Evolutionary conservation across 92 coral and sea anemone species (phyloP).

Genomic region (Zoanthus solanderi): DNA sequence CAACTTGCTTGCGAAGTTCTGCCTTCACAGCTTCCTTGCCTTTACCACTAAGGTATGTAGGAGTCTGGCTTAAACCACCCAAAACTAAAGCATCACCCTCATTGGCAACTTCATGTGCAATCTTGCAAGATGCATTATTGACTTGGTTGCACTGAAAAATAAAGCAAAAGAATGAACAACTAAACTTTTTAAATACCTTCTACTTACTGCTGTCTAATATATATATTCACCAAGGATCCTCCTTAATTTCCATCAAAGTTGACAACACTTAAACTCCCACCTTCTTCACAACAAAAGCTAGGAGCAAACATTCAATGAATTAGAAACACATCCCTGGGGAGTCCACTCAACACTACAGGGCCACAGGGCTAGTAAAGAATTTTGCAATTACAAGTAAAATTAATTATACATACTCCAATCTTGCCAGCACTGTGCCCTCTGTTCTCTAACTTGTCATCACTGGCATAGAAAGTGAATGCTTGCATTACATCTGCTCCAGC

Average conservation of each 20-base stretch:
- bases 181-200: not conserved
- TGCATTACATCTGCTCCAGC: conserved; percentile 96
- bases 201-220: not conserved
- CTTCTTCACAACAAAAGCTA: too few species aligned
- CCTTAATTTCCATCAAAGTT: too few species aligned
- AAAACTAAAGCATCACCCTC: conserved; percentile 93
- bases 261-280: too few species aligned
- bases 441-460: conserved; percentile 93
- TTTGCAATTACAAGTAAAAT: not conserved
- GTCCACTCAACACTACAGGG: too few species aligned
- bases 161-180: not conserved
- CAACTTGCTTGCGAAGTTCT: conserved; percentile 86
- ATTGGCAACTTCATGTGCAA: conserved; percentile 89
- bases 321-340: too few species aligned
- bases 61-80: conserved; percentile 97
- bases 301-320: too few species aligned
- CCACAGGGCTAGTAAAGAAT: too few species aligned
- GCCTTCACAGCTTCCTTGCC: conserved; percentile 91
- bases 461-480: conserved; percentile 96
- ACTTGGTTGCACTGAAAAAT: conserved; percentile 66
- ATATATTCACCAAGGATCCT: not conserved
- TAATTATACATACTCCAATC: conserved; percentile 70
- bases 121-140: conserved; percentile 96
- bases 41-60: conserved; percentile 88
- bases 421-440: conserved; percentile 83